Conservation (phyloP, 37 sponge, comb jelly and placozoan genomes). For the Chondrilla cf. caribensis region DNA sequence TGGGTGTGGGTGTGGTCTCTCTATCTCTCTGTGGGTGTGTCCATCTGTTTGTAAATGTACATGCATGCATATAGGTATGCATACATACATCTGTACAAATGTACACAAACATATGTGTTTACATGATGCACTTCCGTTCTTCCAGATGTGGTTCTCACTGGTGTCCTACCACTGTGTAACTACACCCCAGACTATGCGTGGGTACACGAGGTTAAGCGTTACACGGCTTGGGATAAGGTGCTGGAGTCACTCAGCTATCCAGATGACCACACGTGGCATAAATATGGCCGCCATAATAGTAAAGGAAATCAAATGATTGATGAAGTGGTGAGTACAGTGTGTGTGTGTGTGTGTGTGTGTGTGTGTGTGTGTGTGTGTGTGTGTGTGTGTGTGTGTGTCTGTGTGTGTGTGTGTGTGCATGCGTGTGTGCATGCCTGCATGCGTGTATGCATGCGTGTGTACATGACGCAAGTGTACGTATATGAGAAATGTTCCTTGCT, state of each 20-base stretch:
- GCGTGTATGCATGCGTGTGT: no score
- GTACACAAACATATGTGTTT: background rate
- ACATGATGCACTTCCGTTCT: background rate
- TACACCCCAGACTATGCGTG: background rate
- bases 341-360: background rate
- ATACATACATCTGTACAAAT: background rate
- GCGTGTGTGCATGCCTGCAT: no score
- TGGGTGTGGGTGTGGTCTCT: no score
- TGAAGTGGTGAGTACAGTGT: background rate
- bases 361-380: no score
- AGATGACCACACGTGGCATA: slow-evolving; percentile 17
- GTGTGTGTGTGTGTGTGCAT: no score
- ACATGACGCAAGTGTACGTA: no score
- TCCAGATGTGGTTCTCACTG: background rate
- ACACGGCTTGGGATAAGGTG: background rate
- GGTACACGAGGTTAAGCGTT: background rate
- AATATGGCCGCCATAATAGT: background rate
- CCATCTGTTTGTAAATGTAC: background rate
- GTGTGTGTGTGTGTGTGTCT: no score
- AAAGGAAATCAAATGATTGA: slow-evolving; percentile 9
- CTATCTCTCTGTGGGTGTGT: no score
- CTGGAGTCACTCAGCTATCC: background rate
- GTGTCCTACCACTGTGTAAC: background rate
- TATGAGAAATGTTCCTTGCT: no score
- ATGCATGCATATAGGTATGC: background rate